phyloP scores from a whole-genome alignment of 2,888 invertebrate species.

The Heliconius hortense region DNA sequence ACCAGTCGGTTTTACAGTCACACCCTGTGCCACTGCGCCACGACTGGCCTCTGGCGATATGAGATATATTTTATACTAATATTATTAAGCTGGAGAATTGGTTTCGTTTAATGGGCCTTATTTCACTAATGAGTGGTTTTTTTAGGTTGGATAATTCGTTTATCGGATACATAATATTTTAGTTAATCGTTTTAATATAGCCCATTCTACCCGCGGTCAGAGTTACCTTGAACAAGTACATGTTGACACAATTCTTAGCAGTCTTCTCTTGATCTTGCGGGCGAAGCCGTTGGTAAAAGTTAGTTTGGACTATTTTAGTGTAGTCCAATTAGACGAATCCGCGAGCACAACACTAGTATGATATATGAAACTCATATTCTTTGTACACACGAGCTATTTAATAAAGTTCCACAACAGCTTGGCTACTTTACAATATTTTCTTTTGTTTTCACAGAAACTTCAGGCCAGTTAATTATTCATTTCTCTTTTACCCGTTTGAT shows the following conservation, averaged over 20 bases:
- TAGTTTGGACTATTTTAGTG: too few species aligned
- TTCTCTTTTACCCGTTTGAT: conserved; percentile 15
- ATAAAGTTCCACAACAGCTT: neutral
- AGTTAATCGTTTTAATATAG: too few species aligned
- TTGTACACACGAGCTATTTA: neutral
- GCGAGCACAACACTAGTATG: neutral
- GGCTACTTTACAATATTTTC: conserved; percentile 15
- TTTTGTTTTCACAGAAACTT: conserved; percentile 3
- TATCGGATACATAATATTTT: too few species aligned
- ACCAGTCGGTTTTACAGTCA: too few species aligned
- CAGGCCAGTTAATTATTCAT: conserved; percentile 18
- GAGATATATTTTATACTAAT: too few species aligned
- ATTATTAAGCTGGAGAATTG: too few species aligned
- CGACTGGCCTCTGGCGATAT: too few species aligned
- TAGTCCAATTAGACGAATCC: neutral
- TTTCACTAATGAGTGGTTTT: too few species aligned
- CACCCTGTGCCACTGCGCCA: too few species aligned
- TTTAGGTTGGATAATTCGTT: too few species aligned
- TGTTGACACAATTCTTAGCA: neutral
- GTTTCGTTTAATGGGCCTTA: too few species aligned
- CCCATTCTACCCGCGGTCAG: too few species aligned
- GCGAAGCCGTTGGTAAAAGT: neutral
- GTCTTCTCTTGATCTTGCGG: neutral
- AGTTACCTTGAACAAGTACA: neutral
- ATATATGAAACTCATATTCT: neutral